These are phyloP conservation scores for Fringilla coelebs DNA, from an alignment of 2,797 vertebrate species.

Conservation along the genomic window DNA sequence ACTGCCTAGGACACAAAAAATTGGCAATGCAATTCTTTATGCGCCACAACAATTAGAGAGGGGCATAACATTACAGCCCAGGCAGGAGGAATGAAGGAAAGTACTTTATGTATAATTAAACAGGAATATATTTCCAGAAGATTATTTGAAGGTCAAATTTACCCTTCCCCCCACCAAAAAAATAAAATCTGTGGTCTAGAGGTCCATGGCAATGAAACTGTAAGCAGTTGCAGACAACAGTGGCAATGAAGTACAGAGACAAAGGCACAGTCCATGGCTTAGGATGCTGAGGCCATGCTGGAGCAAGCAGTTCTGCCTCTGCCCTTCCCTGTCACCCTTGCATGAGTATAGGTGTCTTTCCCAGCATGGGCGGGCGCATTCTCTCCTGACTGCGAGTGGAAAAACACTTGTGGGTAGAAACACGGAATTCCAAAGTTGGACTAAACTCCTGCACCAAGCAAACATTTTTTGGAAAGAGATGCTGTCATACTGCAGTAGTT, in stretches of 20 bases:
- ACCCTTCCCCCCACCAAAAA: accelerated
- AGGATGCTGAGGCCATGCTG: background rate
- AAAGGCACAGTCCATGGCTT: background rate
- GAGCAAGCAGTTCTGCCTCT: background rate
- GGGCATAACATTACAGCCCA: background rate
- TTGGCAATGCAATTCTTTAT: background rate
- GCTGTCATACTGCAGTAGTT: accelerated
- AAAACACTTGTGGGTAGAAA: background rate
- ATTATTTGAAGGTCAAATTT: background rate
- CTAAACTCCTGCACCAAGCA: background rate
- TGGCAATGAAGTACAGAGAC: background rate
- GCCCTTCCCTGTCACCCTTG: background rate
- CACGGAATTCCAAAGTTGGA: accelerated
- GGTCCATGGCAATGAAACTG: background rate
- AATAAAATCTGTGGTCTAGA: background rate
- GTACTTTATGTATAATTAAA: background rate
- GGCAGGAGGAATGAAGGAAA: background rate
- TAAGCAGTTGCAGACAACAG: background rate
- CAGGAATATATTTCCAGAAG: background rate
- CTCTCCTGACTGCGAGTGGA: accelerated
- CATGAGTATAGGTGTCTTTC: accelerated
- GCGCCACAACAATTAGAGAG: background rate
- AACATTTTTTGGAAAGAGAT: background rate
- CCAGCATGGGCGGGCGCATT: accelerated
- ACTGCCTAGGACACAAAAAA: background rate